Conservation (phyloP, 1,140 invertebrate species). For the Coenobita brevimanus region DNA sequence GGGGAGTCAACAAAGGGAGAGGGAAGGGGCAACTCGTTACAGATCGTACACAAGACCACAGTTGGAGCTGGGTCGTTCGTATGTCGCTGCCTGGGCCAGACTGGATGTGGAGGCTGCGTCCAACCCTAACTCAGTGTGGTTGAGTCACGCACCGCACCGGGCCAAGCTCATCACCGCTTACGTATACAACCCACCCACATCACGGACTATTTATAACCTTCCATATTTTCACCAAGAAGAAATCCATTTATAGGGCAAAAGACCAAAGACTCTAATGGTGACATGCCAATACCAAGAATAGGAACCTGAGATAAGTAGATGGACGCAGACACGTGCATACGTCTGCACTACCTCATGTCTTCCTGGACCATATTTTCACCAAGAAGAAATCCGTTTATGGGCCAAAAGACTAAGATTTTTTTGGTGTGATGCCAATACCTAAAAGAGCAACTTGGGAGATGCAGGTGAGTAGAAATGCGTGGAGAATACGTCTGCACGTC, state of each 20-base stretch:
- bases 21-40: constrained; percentile 59
- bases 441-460: too few species aligned
- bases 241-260: constrained; percentile 32
- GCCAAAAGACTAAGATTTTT: too few species aligned
- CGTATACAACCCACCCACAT: constrained; percentile 62
- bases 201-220: constrained; percentile 43
- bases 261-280: not conserved
- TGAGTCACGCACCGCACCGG: constrained; percentile 56
- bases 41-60: constrained; percentile 66
- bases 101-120: constrained; percentile 36
- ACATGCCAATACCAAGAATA: constrained; percentile 42
- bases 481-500: too few species aligned
- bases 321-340: constrained; percentile 10
- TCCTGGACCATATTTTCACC: constrained; percentile 22
- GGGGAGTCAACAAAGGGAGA: constrained; percentile 50
- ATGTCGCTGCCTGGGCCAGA: constrained; percentile 63
- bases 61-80: constrained; percentile 62
- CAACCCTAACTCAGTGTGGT: constrained; percentile 59
- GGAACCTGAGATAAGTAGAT: constrained; percentile 6
- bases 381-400: too few species aligned
- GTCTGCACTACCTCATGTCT: constrained; percentile 24
- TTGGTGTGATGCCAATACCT: too few species aligned
- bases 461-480: too few species aligned
- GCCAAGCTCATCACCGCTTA: constrained; percentile 58
- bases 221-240: constrained; percentile 42